Conservation (phyloP, 2,888 invertebrate species). For the Norana najaformis region DNA sequence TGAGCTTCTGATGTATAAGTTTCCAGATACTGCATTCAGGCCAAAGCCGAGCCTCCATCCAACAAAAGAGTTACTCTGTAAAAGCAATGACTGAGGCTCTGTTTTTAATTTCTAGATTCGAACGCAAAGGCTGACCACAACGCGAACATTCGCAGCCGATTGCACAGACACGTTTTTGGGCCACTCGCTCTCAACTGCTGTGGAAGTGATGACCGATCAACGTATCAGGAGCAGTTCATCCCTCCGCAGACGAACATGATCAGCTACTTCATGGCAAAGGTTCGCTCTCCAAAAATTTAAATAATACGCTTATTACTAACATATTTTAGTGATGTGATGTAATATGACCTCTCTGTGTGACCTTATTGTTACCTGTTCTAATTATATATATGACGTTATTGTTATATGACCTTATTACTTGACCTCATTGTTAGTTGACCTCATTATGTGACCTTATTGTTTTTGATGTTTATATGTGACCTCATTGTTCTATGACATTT, state of each 20-base stretch:
- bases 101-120: background rate
- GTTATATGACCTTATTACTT: too few species aligned
- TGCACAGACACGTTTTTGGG: slow-evolving; percentile 59
- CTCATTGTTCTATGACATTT: too few species aligned
- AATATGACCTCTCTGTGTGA: background rate
- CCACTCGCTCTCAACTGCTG: slow-evolving; percentile 34
- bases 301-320: too few species aligned
- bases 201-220: slow-evolving; percentile 50
- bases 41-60: too few species aligned
- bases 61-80: too few species aligned
- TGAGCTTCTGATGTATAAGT: too few species aligned
- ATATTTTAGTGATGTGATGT: background rate
- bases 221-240: slow-evolving; percentile 89
- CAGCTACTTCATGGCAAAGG: slow-evolving; percentile 88
- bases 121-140: slow-evolving; percentile 9
- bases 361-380: background rate
- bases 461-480: too few species aligned
- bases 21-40: too few species aligned
- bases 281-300: slow-evolving; percentile 57
- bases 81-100: too few species aligned
- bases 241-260: slow-evolving; percentile 96
- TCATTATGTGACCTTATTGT: too few species aligned
- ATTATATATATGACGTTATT: background rate
- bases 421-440: too few species aligned
- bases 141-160: background rate